Evolutionary conservation across 2,797 vertebrate genomes (phyloP).

Genomic region (Platalea minor): DNA sequence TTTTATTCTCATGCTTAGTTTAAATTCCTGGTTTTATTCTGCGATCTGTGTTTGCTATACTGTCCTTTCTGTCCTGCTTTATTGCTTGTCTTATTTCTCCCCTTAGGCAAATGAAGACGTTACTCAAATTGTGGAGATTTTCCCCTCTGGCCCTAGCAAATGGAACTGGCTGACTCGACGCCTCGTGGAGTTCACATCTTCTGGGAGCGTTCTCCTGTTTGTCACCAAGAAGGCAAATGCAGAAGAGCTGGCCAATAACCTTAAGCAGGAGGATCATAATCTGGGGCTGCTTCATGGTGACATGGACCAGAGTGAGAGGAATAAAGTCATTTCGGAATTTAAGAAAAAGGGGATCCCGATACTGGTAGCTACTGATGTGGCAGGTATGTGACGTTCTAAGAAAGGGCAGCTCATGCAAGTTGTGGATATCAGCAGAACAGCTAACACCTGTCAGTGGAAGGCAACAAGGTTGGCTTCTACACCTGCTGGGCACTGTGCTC

Average conservation of each 20-base stretch:
- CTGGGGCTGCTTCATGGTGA: conserved; percentile 96
- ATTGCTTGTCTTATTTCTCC: background rate
- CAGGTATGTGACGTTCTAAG: conserved; percentile 77
- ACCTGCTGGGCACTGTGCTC: background rate
- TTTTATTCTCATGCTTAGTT: background rate
- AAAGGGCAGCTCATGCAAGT: background rate
- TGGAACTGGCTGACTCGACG: conserved; percentile 93
- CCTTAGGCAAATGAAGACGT: conserved; percentile 95
- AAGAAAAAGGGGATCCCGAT: conserved; percentile 94
- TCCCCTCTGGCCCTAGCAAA: conserved; percentile 86
- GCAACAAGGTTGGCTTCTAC: background rate
- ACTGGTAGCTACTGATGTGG: conserved; percentile 96
- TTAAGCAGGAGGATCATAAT: conserved; percentile 91
- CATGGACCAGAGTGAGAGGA: conserved; percentile 99
- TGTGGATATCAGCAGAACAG: background rate
- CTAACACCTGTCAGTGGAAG: accelerated
- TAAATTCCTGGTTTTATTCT: background rate
- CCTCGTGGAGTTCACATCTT: conserved; percentile 94
- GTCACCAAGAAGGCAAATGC: conserved; percentile 97
- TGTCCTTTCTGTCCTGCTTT: background rate
- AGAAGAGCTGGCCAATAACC: conserved; percentile 92
- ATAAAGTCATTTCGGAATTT: conserved; percentile 97
- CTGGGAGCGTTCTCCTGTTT: conserved; percentile 94
- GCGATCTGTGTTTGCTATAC: background rate
- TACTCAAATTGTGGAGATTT: conserved; percentile 93